Percentiles rank a stretch among this genome's conserved stretches.
These are phyloP conservation scores for Cisticola juncidis DNA, from an alignment of 2,113 vertebrate species.

Conservation along the genomic window DNA sequence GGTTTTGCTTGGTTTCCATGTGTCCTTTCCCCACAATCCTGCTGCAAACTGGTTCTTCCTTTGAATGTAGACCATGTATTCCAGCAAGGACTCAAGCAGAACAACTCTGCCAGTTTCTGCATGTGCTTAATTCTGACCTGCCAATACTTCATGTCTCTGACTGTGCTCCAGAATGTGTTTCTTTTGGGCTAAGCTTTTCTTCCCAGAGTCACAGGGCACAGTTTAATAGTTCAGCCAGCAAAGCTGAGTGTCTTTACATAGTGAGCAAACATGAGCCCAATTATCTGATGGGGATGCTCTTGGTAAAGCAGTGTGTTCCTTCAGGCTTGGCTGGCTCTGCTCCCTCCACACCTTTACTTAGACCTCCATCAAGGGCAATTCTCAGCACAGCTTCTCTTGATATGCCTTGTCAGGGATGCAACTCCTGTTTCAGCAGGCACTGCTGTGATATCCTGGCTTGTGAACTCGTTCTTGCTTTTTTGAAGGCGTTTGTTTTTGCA, in stretches of 20 bases:
- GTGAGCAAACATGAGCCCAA: background rate
- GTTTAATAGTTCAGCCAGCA: background rate
- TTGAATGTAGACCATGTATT: background rate
- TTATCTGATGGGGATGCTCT: background rate
- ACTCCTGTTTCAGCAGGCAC: background rate
- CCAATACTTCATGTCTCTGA: background rate
- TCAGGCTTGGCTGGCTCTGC: background rate
- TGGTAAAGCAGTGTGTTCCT: background rate
- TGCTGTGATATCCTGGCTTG: background rate
- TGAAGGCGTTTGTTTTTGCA: background rate
- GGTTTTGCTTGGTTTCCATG: background rate
- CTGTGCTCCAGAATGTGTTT: background rate
- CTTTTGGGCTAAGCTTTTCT: background rate
- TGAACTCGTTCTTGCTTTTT: background rate
- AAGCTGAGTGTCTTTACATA: background rate
- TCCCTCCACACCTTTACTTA: background rate
- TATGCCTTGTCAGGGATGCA: background rate
- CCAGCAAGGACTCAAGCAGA: background rate
- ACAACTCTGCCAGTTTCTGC: background rate
- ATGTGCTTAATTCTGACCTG: background rate
- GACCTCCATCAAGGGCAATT: background rate
- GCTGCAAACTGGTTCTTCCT: background rate
- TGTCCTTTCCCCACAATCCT: background rate
- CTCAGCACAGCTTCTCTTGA: background rate
- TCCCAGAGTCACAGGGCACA: background rate